A percentile compares a stretch with the other conserved stretches of the same genome.
phyloP scores from a whole-genome alignment of 2,888 invertebrate genomes.

The Volucella bombylans region DNA sequence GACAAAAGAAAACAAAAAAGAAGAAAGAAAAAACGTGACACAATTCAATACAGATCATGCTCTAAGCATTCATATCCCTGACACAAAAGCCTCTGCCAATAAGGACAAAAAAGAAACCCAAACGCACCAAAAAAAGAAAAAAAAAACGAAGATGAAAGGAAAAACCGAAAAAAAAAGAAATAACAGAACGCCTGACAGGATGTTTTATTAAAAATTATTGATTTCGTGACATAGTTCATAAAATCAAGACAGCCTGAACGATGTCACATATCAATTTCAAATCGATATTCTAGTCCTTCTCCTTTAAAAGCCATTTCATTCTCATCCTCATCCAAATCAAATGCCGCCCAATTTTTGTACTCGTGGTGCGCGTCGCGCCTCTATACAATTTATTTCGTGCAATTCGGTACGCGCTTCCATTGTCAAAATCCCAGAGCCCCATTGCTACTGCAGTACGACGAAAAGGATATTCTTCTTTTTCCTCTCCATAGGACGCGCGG shows the following conservation, averaged over 20 bases:
- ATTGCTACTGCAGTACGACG: slow-evolving; percentile 31
- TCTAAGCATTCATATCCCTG: slow-evolving; percentile 17
- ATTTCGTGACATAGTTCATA: slow-evolving; percentile 73
- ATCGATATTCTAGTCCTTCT: slow-evolving; percentile 54
- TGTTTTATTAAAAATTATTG: slow-evolving; percentile 73
- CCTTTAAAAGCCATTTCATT: slow-evolving; percentile 37
- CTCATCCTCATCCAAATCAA: neutral
- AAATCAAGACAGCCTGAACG: slow-evolving; percentile 71
- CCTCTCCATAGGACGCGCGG: no score
- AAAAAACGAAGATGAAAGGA: slow-evolving; percentile 1
- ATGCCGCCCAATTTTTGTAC: neutral
- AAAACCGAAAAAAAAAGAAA: neutral
- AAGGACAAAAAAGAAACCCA: neutral
- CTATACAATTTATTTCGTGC: slow-evolving; percentile 64
- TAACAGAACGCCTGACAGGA: slow-evolving; percentile 46
- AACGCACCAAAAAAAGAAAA: neutral
- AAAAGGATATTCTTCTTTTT: slow-evolving; percentile 7
- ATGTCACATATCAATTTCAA: slow-evolving; percentile 67
- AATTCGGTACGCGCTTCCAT: slow-evolving; percentile 68
- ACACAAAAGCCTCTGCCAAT: neutral
- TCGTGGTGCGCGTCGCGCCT: neutral
- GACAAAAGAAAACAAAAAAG: neutral
- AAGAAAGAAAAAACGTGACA: slow-evolving; percentile 47
- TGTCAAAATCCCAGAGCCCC: slow-evolving; percentile 55
- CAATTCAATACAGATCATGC: slow-evolving; percentile 59